A percentile compares a stretch with the other conserved stretches of the same genome.
Conservation (phyloP, 2,797 vertebrate genomes). For the Clarias laeviceps region DNA sequence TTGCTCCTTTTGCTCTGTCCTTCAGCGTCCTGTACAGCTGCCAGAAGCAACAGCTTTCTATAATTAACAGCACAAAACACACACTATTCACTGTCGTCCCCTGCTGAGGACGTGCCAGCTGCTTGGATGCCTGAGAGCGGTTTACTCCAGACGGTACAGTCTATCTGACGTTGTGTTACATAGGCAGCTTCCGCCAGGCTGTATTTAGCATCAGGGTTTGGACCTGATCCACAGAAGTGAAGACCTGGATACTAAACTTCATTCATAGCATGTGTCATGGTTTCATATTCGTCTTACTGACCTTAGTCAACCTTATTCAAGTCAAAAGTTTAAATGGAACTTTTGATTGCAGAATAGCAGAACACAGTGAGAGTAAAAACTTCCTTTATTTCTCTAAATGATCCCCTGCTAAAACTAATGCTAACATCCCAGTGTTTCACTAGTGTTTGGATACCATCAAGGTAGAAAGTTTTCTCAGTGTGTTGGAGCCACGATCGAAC, state of each 20-base stretch:
- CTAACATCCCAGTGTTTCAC: too few relatives aligned
- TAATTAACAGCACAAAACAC: conserved; percentile 18
- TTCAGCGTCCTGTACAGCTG: not conserved
- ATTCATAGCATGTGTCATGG: not conserved
- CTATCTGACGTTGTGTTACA: conserved; percentile 41
- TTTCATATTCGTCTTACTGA: not conserved
- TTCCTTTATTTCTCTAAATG: too few relatives aligned
- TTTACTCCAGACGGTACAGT: conserved; percentile 52
- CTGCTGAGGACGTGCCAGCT: conserved; percentile 18
- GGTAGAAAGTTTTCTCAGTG: too few relatives aligned
- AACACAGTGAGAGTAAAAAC: too few relatives aligned
- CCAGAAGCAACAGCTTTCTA: not conserved
- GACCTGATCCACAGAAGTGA: not conserved
- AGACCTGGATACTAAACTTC: not conserved
- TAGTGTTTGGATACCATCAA: too few relatives aligned
- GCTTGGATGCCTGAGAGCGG: conserved; percentile 19
- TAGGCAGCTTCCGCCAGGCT: conserved; percentile 69
- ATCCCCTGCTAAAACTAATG: too few relatives aligned
- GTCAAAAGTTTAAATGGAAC: too few relatives aligned
- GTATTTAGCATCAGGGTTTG: not conserved
- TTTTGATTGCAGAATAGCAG: too few relatives aligned
- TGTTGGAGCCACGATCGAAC: too few relatives aligned
- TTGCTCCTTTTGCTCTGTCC: conserved; percentile 1
- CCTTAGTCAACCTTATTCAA: too few relatives aligned
- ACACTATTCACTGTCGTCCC: not conserved